These are phyloP conservation scores for Dolichoris vasculosae DNA, from an alignment of 1,140 invertebrate genomes.

Conservation along the genomic window DNA sequence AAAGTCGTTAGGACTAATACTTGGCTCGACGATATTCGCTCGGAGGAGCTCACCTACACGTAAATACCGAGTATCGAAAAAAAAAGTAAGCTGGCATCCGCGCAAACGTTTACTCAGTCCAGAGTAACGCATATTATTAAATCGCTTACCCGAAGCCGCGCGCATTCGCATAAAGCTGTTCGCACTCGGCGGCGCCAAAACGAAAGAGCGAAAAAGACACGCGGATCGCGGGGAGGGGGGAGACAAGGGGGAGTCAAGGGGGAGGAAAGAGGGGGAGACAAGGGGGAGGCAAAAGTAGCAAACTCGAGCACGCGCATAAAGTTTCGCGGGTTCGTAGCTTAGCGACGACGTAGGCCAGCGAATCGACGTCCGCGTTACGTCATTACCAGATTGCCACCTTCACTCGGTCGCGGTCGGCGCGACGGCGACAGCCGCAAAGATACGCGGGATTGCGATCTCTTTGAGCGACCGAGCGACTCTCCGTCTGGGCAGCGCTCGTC, in stretches of 20 bases:
- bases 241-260: not conserved
- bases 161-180: not conserved
- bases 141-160: not conserved
- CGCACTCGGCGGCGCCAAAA: slow-evolving; percentile 2
- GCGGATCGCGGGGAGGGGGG: no score
- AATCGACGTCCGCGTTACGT: slow-evolving; percentile 20
- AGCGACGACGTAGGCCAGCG: not conserved
- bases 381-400: slow-evolving; percentile 40
- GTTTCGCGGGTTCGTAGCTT: not conserved
- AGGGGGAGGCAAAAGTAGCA: not conserved
- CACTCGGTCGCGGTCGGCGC: slow-evolving; percentile 5
- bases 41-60: not conserved
- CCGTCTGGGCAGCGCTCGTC: not conserved
- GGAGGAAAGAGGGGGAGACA: not conserved
- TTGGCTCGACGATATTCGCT: not conserved
- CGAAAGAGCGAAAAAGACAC: not conserved
- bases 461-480: not conserved
- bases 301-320: not conserved
- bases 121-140: not conserved
- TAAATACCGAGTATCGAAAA: not conserved
- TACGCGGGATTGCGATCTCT: slow-evolving; percentile 31
- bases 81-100: not conserved
- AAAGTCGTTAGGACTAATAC: not conserved
- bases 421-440: not conserved
- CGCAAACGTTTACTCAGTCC: not conserved